Base-by-base conservation (phyloP, 2,888 invertebrate species). In the Melieria omissa region DNA sequence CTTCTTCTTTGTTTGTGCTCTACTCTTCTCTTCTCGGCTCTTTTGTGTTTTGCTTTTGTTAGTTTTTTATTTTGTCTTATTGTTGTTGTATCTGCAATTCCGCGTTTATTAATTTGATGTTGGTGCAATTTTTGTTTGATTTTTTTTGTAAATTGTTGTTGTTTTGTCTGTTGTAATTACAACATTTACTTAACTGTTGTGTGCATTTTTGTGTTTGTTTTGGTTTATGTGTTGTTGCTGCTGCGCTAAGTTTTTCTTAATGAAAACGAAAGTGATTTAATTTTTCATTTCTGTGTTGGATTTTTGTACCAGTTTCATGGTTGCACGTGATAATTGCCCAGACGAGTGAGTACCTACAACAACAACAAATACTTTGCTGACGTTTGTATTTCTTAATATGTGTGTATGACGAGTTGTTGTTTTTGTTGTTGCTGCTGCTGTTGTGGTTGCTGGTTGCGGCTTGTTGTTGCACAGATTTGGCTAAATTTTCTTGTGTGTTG, bases 261-360 rank as follows among this genome's bases (percentile, higher is more conserved):
- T 49, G 67, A 67, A 67, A 67, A 67, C 60, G 67, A 67, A 67
- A 67, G 67, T 67, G 67, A 44, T 67, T 67, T 61, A 61, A 67
- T 67, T 67, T 61, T 67, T 29, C 60, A 42, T 52, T 54, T 65
- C 16, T 44, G 29, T 41, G n/a, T 44, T 7, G 74, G 71, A 75
- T 74, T 79, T 75, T 77, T 79, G 78, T 79, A 78, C 78, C 79
- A 79, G 78, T 78, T 79, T 78, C 77, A 79, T 78, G 79, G 77
- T 78, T 79, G 77, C 78, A 79, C 79, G 77, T 79, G 75, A 76
- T 79, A 77, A 77, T 78, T 77, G 77, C 68, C 69, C 74, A 72
- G 42, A 47, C 42, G 29, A 29, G 29, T 29, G 29, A 29, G 29
- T 29, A 52, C 14, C 47, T 66, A 29, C 29, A 29, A 29, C 29